Evolutionary conservation across 2,797 vertebrate genomes (phyloP).

Genomic region (Sebastes diaconus): DNA sequence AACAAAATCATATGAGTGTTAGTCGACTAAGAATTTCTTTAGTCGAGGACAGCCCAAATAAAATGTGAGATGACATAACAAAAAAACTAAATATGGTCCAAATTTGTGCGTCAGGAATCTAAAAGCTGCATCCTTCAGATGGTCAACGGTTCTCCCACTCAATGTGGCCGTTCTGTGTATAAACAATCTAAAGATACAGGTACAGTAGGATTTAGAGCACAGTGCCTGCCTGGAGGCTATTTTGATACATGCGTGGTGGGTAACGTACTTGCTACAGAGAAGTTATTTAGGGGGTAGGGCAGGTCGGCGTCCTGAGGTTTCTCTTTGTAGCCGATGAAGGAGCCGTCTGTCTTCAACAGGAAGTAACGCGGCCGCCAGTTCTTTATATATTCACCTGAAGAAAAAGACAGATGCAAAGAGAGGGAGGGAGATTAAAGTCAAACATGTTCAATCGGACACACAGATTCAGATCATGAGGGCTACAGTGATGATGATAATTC

Average conservation of each 20-base stretch:
- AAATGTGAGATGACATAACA: background rate
- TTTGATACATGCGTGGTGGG: background rate
- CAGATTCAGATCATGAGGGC: background rate
- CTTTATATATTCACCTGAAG: constrained; percentile 97
- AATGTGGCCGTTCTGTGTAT: background rate
- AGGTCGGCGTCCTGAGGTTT: constrained; percentile 98
- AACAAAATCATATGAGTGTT: too few relatives aligned
- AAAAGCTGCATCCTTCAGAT: background rate
- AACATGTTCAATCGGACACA: background rate
- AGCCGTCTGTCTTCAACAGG: constrained; percentile 97
- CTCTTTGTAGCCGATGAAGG: constrained; percentile 99
- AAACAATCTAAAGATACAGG: background rate
- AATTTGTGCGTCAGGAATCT: background rate
- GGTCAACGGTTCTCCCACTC: background rate
- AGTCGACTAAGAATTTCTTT: background rate
- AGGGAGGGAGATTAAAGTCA: background rate
- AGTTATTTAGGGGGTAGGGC: constrained; percentile 98
- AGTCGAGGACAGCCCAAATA: background rate
- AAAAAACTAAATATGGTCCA: background rate
- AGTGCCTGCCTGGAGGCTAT: background rate
- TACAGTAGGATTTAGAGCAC: background rate
- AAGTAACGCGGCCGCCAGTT: constrained; percentile 98
- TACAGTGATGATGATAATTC: background rate
- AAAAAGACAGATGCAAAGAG: constrained; percentile 34
- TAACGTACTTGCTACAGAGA: constrained; percentile 97